A percentile compares a stretch with the other conserved stretches of the same genome.
Conservation (phyloP, 1,140 invertebrate genomes). For the Cylas formicarius region DNA sequence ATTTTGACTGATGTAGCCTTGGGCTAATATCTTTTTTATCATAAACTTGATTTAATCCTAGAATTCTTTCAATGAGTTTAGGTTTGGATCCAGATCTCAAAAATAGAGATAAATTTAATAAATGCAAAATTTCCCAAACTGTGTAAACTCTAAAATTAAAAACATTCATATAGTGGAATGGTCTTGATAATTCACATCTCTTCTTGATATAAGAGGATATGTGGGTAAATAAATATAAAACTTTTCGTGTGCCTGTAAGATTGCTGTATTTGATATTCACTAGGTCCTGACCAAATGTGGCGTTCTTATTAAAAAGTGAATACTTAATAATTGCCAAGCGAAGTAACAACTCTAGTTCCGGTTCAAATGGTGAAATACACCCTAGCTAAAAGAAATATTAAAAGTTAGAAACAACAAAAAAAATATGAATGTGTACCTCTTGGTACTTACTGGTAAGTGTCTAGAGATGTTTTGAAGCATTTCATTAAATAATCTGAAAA, state of each 20-base stretch:
- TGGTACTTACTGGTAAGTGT: constrained; percentile 37
- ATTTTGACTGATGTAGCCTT: constrained; percentile 34
- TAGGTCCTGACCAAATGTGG: constrained; percentile 40
- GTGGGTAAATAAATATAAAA: constrained; percentile 26
- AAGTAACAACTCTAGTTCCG: constrained; percentile 36
- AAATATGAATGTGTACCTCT: too few relatives aligned
- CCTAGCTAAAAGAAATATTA: constrained; percentile 31
- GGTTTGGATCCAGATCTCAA: constrained; percentile 35
- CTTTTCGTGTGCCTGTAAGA: constrained; percentile 29
- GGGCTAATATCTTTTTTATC: constrained; percentile 22
- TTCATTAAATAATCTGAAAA: constrained; percentile 32
- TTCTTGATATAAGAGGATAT: constrained; percentile 34
- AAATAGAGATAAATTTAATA: constrained; percentile 38
- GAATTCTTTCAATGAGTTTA: constrained; percentile 34
- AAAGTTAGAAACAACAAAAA: too few relatives aligned
- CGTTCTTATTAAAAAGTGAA: constrained; percentile 30
- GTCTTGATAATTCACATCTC: constrained; percentile 30
- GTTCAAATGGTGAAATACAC: constrained; percentile 24
- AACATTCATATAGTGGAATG: constrained; percentile 26
- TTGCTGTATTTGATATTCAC: constrained; percentile 39
- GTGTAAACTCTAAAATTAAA: constrained; percentile 23
- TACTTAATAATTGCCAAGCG: constrained; percentile 31
- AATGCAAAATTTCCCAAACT: constrained; percentile 30
- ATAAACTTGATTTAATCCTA: constrained; percentile 37
- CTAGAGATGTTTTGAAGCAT: constrained; percentile 26